A percentile compares a stretch with the other conserved stretches of the same genome.
Conservation (phyloP, 92 coral and sea anemone species). For the Siderastrea radians region DNA sequence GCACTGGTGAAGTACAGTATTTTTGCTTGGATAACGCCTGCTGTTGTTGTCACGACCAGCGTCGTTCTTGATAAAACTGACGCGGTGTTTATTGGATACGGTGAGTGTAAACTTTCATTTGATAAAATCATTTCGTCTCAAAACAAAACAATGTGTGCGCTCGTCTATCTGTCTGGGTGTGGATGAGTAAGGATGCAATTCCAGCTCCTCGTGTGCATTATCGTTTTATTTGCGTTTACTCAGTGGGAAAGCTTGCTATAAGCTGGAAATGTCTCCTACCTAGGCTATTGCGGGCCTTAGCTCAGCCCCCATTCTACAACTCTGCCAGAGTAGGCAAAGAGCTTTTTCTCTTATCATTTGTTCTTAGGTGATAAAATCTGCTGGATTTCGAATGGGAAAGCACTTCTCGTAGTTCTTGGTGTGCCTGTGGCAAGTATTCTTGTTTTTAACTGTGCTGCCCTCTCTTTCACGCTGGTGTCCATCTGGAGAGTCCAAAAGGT, state of each 20-base stretch:
- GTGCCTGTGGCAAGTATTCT: conserved; percentile 63
- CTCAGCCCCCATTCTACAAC: no score
- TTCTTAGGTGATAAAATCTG: conserved; percentile 24
- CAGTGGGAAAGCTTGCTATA: no score
- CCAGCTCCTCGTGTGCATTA: no score
- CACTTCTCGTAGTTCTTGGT: conserved; percentile 49
- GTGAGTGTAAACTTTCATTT: not conserved
- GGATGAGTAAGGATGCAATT: no score
- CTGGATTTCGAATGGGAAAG: conserved; percentile 63
- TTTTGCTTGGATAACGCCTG: conserved; percentile 42
- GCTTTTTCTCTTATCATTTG: not conserved
- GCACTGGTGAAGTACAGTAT: conserved; percentile 4
- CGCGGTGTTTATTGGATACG: conserved; percentile 44
- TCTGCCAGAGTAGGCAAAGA: no score
- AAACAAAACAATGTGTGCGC: no score
- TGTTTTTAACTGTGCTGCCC: conserved; percentile 45
- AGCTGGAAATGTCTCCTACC: no score
- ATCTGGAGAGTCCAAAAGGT: conserved; percentile 56
- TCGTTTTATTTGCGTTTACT: no score
- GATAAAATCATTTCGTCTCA: not conserved
- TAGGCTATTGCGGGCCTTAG: no score
- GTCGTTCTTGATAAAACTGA: conserved; percentile 50
- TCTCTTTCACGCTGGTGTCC: conserved; percentile 43
- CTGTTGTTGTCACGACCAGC: conserved; percentile 46
- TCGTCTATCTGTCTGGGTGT: no score